Evolutionary conservation across 2,888 invertebrate species (phyloP).

Genomic region (Volucella inflata): DNA sequence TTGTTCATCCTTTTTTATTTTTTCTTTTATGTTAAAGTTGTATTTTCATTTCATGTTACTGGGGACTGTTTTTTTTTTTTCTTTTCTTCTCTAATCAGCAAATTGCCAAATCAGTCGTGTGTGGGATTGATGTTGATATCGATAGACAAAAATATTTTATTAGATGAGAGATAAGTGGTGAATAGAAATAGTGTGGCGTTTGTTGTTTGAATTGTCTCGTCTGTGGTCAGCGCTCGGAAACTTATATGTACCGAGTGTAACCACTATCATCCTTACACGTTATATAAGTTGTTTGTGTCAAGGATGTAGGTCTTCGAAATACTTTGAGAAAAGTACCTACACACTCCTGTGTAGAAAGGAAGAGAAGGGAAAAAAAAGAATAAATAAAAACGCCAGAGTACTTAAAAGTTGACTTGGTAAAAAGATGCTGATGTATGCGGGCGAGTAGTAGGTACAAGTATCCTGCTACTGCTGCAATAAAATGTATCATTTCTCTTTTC

Average conservation of each 20-base stretch:
- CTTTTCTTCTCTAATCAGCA: too few species aligned
- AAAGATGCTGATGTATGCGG: slow-evolving; percentile 21
- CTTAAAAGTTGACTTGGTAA: slow-evolving; percentile 50
- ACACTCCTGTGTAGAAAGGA: slow-evolving; percentile 21
- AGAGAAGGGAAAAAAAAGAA: too few species aligned
- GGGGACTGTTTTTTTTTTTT: too few species aligned
- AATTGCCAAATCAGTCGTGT: slow-evolving; percentile 2
- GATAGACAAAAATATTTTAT: neutral
- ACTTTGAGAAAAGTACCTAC: slow-evolving; percentile 1
- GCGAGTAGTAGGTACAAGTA: slow-evolving; percentile 10
- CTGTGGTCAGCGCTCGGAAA: slow-evolving; percentile 15
- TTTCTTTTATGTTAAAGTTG: too few species aligned
- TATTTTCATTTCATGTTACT: too few species aligned
- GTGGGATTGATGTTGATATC: neutral
- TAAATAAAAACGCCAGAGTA: slow-evolving; percentile 14
- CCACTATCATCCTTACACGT: slow-evolving; percentile 45
- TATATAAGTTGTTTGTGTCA: slow-evolving; percentile 72
- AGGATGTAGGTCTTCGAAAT: slow-evolving; percentile 50
- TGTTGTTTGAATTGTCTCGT: slow-evolving; percentile 4
- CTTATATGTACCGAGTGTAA: slow-evolving; percentile 17
- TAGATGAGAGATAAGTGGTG: slow-evolving; percentile 19
- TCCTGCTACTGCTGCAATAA: slow-evolving; percentile 15
- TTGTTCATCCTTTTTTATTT: too few species aligned
- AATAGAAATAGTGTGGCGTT: slow-evolving; percentile 10
- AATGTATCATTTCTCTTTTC: slow-evolving; percentile 9